Base-by-base conservation (phyloP, 2,797 vertebrate species). In the Selene dorsalis region DNA sequence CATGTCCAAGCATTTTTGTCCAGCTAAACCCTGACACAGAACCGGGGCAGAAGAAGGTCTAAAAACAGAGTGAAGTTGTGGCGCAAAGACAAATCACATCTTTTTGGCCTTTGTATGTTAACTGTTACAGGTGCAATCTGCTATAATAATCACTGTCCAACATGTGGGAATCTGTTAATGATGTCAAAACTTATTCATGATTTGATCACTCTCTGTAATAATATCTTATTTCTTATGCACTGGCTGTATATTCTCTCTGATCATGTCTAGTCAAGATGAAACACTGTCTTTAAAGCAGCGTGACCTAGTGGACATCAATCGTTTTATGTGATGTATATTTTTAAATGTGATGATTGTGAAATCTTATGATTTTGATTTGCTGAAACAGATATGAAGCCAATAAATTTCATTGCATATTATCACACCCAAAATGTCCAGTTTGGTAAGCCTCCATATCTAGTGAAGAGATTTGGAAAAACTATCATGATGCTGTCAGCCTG, bases 1-100 rank as follows among this genome's bases (percentile, higher is more conserved):
- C 64, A 89, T 86, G 81, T 60, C 78, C 50, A 90, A 89, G 73
- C 89, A 92, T 30, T 57, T 85, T 55, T 92, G 89, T 78, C 4
- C 52, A n/a, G 35, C 28, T 20, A 72, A 47, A 38, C 39, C 64
- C 35, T 83, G 75, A 84, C 28, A 69, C 4, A 20, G 18, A 9
- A 52, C 0, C 14, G 41, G 28, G 43, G 24, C 57, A 3, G 64
- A 39, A 43, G 30, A 64, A 22, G 22, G 10, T 9, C 32, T 32
- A 16, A 58, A 20, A 47, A 48, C 2, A 1, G 45, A 48, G 18
- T 9, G 18, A 18, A 22, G 47, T 50, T 11, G 4, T 50, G 47
- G n/a, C 4, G 1, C 3, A 1, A 53, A 53, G 22, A 26, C 22
- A 26, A 53, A 14, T 13, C 24, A 16, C 22, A 6, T 26, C 22